Evolutionary conservation across 2,888 invertebrate genomes (phyloP).

Genomic region (Acronicta psi): DNA sequence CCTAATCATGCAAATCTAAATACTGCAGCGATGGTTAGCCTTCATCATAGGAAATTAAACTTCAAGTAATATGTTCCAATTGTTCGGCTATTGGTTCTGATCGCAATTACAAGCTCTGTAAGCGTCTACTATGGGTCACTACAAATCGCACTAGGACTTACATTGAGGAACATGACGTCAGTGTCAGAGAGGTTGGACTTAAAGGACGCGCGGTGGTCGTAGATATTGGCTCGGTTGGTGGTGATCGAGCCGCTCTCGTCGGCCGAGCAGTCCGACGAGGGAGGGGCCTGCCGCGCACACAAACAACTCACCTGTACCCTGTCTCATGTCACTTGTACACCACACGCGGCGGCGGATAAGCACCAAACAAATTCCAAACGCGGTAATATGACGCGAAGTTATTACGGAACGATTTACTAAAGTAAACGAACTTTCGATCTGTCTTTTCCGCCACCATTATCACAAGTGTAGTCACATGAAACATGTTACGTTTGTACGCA

Average conservation of each 20-base stretch:
- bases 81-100: slow-evolving; percentile 56
- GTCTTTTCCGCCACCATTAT: slow-evolving; percentile 3
- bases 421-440: neutral
- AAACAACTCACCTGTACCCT: slow-evolving; percentile 64
- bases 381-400: neutral
- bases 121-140: slow-evolving; percentile 58
- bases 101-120: slow-evolving; percentile 44
- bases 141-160: slow-evolving; percentile 89
- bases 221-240: slow-evolving; percentile 93
- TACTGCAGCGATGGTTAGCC: slow-evolving; percentile 47
- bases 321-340: slow-evolving; percentile 41
- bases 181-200: slow-evolving; percentile 98
- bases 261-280: slow-evolving; percentile 90
- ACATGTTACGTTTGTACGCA: slow-evolving; percentile 45
- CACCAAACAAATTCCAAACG: neutral
- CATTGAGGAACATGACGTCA: slow-evolving; percentile 96
- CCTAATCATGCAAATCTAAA: slow-evolving; percentile 50
- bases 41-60: slow-evolving; percentile 7
- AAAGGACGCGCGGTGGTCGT: slow-evolving; percentile 93
- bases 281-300: slow-evolving; percentile 88
- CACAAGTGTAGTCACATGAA: slow-evolving; percentile 31
- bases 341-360: slow-evolving; percentile 1
- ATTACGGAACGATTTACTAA: no score
- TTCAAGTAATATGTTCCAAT: slow-evolving; percentile 47
- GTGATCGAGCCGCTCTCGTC: slow-evolving; percentile 94